Evolutionary conservation across 2,888 invertebrate genomes (phyloP).

Genomic region (Anoplius nigerrimus): DNA sequence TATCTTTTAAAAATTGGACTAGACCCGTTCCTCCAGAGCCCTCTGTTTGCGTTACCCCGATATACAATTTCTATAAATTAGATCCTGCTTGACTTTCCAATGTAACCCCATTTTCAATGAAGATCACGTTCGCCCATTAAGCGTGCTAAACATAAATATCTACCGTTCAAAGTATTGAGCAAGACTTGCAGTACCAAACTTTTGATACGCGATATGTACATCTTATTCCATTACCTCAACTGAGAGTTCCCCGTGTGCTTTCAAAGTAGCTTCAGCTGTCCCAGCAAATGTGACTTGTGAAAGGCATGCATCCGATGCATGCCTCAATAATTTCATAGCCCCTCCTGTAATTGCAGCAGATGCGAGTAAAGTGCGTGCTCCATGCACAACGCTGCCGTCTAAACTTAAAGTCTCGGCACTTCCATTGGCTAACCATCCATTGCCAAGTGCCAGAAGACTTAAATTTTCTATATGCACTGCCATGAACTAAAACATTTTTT

Average conservation of each 20-base stretch:
- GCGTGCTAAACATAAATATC: slow-evolving; percentile 45
- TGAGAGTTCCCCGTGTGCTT: slow-evolving; percentile 89
- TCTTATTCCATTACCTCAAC: slow-evolving; percentile 80
- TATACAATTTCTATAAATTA: slow-evolving; percentile 80
- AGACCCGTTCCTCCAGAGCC: slow-evolving; percentile 74
- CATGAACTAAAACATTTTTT: slow-evolving; percentile 82
- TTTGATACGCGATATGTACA: not conserved
- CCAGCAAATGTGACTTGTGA: slow-evolving; percentile 85
- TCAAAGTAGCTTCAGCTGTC: slow-evolving; percentile 85
- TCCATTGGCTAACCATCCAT: slow-evolving; percentile 83
- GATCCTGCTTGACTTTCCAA: slow-evolving; percentile 51
- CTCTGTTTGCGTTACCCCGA: slow-evolving; percentile 79
- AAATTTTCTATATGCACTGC: slow-evolving; percentile 88
- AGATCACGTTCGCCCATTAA: slow-evolving; percentile 48
- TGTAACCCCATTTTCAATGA: slow-evolving; percentile 48
- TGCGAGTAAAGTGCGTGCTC: slow-evolving; percentile 82
- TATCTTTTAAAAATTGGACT: slow-evolving; percentile 69
- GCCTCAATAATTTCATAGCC: slow-evolving; percentile 79
- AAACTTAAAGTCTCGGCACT: slow-evolving; percentile 83
- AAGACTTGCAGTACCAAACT: slow-evolving; percentile 10
- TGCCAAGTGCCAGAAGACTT: slow-evolving; percentile 80
- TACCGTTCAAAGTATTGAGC: slow-evolving; percentile 42
- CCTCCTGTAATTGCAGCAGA: slow-evolving; percentile 83
- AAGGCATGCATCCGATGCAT: slow-evolving; percentile 81
- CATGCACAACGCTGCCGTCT: slow-evolving; percentile 83